Evolutionary conservation across 2,113 vertebrate genomes (phyloP).

Genomic region (Thryonomys swinderianus): DNA sequence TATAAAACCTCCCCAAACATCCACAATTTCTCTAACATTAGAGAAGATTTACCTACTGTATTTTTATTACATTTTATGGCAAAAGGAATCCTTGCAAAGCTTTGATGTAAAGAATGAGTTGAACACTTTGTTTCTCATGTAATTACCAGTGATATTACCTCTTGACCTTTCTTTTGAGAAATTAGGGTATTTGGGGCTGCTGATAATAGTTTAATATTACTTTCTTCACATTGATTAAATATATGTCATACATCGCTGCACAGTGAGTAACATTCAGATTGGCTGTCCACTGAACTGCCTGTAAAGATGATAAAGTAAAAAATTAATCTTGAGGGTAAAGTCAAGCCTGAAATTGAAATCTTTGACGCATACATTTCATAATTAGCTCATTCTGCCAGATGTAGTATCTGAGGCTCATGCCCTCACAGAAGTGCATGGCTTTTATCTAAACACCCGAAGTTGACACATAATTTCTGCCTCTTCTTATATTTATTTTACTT

Average conservation of each 20-base stretch:
- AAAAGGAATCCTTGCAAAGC: slow-evolving; percentile 72
- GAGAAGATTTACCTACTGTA: slow-evolving; percentile 25
- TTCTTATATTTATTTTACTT: slow-evolving; percentile 42
- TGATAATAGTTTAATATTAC: slow-evolving; percentile 88
- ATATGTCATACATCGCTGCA: slow-evolving; percentile 89
- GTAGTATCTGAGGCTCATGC: slow-evolving; percentile 85
- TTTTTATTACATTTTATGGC: slow-evolving; percentile 64
- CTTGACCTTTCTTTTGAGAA: slow-evolving; percentile 86
- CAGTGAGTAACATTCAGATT: slow-evolving; percentile 87
- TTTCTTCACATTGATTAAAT: slow-evolving; percentile 90
- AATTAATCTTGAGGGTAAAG: slow-evolving; percentile 91
- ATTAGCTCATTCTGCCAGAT: slow-evolving; percentile 89
- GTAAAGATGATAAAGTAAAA: slow-evolving; percentile 90
- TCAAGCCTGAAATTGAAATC: slow-evolving; percentile 95
- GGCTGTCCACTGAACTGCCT: slow-evolving; percentile 87
- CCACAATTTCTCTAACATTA: neutral
- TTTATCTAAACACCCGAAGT: slow-evolving; percentile 67
- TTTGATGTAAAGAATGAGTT: slow-evolving; percentile 83
- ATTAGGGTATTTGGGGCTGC: slow-evolving; percentile 85
- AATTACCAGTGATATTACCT: slow-evolving; percentile 84
- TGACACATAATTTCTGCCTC: slow-evolving; percentile 76
- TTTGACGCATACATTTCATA: slow-evolving; percentile 92
- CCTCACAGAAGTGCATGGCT: slow-evolving; percentile 82
- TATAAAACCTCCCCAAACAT: neutral
- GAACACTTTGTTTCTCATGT: slow-evolving; percentile 85